Base-by-base conservation (phyloP, 1,140 invertebrate species). In the Drosophila subobscura region DNA sequence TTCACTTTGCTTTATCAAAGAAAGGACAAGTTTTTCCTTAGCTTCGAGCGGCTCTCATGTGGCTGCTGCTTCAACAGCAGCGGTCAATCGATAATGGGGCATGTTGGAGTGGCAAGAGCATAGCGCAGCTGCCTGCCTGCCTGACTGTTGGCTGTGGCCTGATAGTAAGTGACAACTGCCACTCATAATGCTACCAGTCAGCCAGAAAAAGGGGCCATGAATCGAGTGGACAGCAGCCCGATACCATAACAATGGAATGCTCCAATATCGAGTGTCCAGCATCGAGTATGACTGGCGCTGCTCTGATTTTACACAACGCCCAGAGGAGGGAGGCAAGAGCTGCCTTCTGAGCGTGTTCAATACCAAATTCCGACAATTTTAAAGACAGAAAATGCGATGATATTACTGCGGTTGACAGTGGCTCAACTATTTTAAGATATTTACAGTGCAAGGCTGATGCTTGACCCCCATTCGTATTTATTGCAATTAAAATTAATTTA, bases 11-110 rank as follows among this genome's bases (percentile, higher is more conserved):
- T 55, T 56, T 54, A 61, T 20, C 40, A 42, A 53, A 68, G 65
- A 54, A 54, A 55, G 27, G 68, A 71, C 58, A 63, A 63, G 57
- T 40, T 77, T 86, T 74, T 55, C 50, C 68, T 65, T 59, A 10
- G 20, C 27, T 37, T 65, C 20, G 44, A 65, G 63, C 33, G 20
- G 63, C n/a, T 51, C 33, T 37, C 12, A 3, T 12, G n/a, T n/a
- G 33, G 45, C 45, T 49, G 10, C 25, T 37, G 33, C 12, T 37
- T 4, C 10, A 4, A 12, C 47, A 49, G 71, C 57, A 65, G 73
- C 60, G 44, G 64, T 73, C 44, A 86, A 86, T 85, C 81, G 81
- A 85, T 85, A 77, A 64, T n/a, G 37, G 20, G 14, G 49, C 66
- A 49, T 55, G 66, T 33, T 53, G 40, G 53, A 72, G 56, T 37